Evolutionary conservation across 2,888 invertebrate genomes (phyloP).

Genomic region (Cheilosia soror): DNA sequence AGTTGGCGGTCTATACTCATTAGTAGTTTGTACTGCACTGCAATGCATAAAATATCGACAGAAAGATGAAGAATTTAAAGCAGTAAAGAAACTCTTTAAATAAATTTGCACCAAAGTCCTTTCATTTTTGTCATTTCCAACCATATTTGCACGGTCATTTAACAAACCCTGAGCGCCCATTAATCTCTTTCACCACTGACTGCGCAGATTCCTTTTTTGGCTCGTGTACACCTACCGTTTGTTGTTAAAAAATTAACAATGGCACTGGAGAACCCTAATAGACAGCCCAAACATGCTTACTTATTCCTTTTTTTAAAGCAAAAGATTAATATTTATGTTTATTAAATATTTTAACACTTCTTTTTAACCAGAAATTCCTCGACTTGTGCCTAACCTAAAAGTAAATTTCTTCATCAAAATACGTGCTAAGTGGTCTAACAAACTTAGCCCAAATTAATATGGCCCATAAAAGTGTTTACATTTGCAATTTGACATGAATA

Average conservation of each 20-base stretch:
- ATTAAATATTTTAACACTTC: neutral
- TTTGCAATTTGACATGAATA: constrained; percentile 2
- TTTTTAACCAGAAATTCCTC: neutral
- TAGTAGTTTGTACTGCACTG: too few species aligned
- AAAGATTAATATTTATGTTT: neutral
- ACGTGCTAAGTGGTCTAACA: neutral
- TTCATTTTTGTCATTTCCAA: too few species aligned
- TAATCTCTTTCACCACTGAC: neutral
- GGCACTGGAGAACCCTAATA: too few species aligned
- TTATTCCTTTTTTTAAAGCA: too few species aligned
- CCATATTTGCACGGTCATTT: too few species aligned
- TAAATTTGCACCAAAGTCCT: too few species aligned
- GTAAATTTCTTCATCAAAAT: neutral
- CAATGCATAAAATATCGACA: too few species aligned
- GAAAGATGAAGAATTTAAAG: too few species aligned
- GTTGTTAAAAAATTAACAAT: neutral
- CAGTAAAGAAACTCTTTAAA: too few species aligned
- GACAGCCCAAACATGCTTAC: neutral
- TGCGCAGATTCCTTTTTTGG: neutral
- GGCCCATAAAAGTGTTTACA: neutral
- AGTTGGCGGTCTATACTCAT: too few species aligned
- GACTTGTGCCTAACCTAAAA: neutral
- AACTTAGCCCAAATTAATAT: neutral
- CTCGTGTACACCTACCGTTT: neutral
- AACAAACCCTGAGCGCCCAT: too few species aligned